Evolutionary conservation across 1,140 invertebrate species (phyloP).

Genomic region (Drosophila kanapiae): DNA sequence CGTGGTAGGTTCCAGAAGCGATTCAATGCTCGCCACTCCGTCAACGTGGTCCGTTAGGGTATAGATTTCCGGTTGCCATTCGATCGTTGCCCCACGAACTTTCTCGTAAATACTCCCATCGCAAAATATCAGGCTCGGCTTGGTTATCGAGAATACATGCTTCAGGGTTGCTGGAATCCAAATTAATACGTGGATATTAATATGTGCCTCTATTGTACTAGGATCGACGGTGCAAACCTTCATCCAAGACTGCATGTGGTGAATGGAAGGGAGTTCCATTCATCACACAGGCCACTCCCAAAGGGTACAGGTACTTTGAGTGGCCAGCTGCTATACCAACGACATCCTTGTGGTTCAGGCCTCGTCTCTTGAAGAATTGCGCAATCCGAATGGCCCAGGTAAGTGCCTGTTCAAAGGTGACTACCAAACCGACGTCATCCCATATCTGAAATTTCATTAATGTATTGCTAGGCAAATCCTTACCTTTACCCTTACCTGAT

Average conservation of each 20-base stretch:
- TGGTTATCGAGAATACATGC: slow-evolving; percentile 58
- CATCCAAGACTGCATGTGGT: slow-evolving; percentile 29
- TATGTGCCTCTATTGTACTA: no score
- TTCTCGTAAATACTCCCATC: slow-evolving; percentile 61
- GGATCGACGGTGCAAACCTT: slow-evolving; percentile 22
- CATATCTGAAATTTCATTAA: background rate
- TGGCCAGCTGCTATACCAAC: slow-evolving; percentile 62
- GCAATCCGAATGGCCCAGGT: slow-evolving; percentile 2
- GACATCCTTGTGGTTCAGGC: background rate
- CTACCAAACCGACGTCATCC: background rate
- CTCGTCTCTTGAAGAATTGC: background rate
- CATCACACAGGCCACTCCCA: slow-evolving; percentile 62
- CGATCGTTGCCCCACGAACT: background rate
- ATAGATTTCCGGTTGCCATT: slow-evolving; percentile 14
- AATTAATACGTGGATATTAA: background rate
- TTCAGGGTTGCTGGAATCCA: slow-evolving; percentile 41
- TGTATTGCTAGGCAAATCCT: no score
- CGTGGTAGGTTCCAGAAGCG: slow-evolving; percentile 45
- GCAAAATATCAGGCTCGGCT: slow-evolving; percentile 67
- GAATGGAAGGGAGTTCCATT: slow-evolving; percentile 46
- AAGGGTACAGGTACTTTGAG: slow-evolving; percentile 50
- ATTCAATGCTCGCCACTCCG: slow-evolving; percentile 53
- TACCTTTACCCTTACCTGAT: no score
- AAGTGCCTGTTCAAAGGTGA: background rate
- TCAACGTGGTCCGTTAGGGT: slow-evolving; percentile 49